Evolutionary conservation across 2,113 vertebrate genomes (phyloP).

Genomic region (Dolichallabes microphthalmus): DNA sequence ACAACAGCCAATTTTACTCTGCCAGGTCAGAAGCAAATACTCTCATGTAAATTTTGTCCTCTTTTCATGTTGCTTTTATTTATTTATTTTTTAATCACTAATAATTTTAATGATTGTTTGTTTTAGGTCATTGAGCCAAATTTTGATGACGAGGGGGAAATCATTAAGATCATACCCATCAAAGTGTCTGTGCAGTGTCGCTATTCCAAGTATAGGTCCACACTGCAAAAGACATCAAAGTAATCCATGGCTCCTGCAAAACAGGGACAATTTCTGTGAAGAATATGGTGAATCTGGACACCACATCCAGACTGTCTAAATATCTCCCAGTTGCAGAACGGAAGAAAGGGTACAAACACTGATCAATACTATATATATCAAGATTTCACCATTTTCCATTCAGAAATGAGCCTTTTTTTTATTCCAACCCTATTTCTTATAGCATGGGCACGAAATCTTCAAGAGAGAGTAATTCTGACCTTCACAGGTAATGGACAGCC

Average conservation of each 20-base stretch:
- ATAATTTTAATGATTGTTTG: not conserved
- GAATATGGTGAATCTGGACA: conserved; percentile 74
- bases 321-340: conserved; percentile 30
- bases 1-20: conserved; percentile 76
- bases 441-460: conserved; percentile 51
- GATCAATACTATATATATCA: too few species aligned
- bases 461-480: conserved; percentile 60
- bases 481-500: conserved; percentile 67
- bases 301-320: conserved; percentile 61
- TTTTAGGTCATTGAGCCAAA: conserved; percentile 83
- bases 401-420: not conserved
- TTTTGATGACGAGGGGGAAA: conserved; percentile 65
- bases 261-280: conserved; percentile 75
- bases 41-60: not conserved
- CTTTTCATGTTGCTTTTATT: not conserved
- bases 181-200: conserved; percentile 72
- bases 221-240: conserved; percentile 71
- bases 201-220: conserved; percentile 81
- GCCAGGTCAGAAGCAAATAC: conserved; percentile 73
- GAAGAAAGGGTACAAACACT: conserved; percentile 66
- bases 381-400: not conserved
- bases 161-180: conserved; percentile 73
- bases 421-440: conserved; percentile 1
- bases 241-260: conserved; percentile 72
- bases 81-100: too few species aligned